Conservation (phyloP, 2,888 invertebrate species). For the Lucinisca nassula region DNA sequence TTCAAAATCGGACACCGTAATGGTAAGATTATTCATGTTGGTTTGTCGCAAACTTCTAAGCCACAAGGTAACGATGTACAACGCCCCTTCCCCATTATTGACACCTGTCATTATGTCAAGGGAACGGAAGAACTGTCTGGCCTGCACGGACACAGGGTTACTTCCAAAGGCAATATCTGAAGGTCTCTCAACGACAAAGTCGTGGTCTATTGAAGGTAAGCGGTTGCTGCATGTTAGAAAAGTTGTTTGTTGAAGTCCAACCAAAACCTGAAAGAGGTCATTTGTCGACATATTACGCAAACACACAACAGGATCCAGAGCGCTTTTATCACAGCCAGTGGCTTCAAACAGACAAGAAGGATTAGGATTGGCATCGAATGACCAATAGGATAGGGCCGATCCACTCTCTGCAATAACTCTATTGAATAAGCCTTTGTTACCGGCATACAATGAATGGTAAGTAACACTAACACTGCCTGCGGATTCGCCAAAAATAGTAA, state of each 20-base stretch:
- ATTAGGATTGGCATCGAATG: slow-evolving; percentile 20
- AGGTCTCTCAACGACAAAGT: slow-evolving; percentile 45
- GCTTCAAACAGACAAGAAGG: slow-evolving; percentile 7
- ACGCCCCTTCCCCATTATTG: slow-evolving; percentile 48
- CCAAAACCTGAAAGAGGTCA: neutral
- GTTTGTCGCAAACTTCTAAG: slow-evolving; percentile 6
- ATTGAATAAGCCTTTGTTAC: slow-evolving; percentile 56
- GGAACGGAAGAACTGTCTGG: slow-evolving; percentile 47
- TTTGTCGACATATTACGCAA: slow-evolving; percentile 19
- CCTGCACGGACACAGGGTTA: slow-evolving; percentile 23
- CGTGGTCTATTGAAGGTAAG: slow-evolving; percentile 33
- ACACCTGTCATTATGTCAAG: slow-evolving; percentile 53
- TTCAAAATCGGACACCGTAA: slow-evolving; percentile 30
- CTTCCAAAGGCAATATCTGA: slow-evolving; percentile 35
- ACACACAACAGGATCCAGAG: slow-evolving; percentile 29
- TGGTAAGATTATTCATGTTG: slow-evolving; percentile 26
- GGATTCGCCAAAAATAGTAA: slow-evolving; percentile 64
- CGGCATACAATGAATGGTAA: slow-evolving; percentile 61
- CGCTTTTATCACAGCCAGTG: slow-evolving; percentile 12
- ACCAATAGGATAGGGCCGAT: slow-evolving; percentile 35
- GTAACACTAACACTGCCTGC: slow-evolving; percentile 54
- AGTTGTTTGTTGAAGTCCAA: neutral
- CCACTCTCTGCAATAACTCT: slow-evolving; percentile 64
- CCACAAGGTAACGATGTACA: slow-evolving; percentile 36
- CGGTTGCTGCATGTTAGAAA: neutral